Base-by-base conservation (phyloP, 2,113 vertebrate genomes). In the Tachysurus vachellii region DNA sequence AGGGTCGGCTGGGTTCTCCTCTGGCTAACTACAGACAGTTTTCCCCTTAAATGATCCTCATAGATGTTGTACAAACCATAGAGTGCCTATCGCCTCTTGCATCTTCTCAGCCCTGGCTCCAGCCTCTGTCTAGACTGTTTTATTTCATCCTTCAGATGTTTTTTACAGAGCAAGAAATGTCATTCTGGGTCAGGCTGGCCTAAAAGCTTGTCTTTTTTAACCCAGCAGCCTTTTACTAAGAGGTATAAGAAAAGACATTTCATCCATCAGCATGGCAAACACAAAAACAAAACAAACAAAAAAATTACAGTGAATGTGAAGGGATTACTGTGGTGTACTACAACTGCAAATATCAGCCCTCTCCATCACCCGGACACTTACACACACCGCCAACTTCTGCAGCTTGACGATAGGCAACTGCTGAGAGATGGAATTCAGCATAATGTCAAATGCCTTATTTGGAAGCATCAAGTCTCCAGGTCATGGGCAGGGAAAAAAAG, bases 401-500 rank as follows among this genome's bases (percentile, higher is more conserved):
- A 77, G 83, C 82, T 84, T 87, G 87, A 85, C 57, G 76, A 90
- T 87, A 86, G 89, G 87, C 89, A 88, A 90, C 87, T 88, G 75
- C 85, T 86, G 81, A 88, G 85, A 84, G 87, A 88, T 88, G 82
- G 85, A 90, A 90, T 90, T 88, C 70, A 82, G 61, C 75, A 88
- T 87, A 82, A 85, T 88, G 82, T 68, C 68, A 50, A 88, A 83
- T 28, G 54, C 89, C 89, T 90, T 90, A 86, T 90, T 90, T 90
- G 89, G 87, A 90, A 82, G 82, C 87, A 81, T 88, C 75, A 81
- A 66, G 87, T 88, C 50, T 85, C 61, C 57, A 82, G 85, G 81
- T 90, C 82, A 83, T 42, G 62, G 75, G 83, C 66, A 17, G 21
- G 75, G 83, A 75, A 54, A 80, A 84, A 31, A 28, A 88, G 66